These are phyloP conservation scores for Siniperca scherzeri DNA, from an alignment of 2,797 vertebrate genomes.

Conservation along the genomic window DNA sequence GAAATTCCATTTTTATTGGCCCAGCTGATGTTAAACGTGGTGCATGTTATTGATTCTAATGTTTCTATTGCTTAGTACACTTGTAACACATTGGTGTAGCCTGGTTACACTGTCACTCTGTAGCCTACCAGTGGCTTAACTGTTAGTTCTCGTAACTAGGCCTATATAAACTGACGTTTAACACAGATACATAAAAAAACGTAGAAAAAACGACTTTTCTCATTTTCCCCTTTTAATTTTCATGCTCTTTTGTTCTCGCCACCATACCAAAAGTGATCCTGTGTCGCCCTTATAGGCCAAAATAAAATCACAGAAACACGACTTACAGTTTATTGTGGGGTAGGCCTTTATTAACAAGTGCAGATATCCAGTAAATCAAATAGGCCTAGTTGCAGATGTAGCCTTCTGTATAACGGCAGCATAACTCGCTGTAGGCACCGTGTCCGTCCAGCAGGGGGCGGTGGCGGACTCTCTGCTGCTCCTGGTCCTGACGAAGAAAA, in stretches of 20 bases:
- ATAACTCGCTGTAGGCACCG: accelerated
- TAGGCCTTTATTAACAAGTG: neutral
- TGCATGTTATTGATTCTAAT: slow-evolving; percentile 2
- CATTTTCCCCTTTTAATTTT: neutral
- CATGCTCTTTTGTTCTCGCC: neutral
- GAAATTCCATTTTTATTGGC: neutral
- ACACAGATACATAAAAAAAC: neutral
- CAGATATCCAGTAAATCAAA: neutral
- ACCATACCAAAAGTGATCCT: neutral
- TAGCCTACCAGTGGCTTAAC: neutral
- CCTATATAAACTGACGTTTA: neutral
- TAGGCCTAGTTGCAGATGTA: neutral
- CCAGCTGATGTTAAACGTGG: neutral
- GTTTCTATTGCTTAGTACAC: neutral
- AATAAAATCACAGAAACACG: neutral
- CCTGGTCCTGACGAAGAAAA: neutral
- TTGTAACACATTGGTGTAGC: neutral
- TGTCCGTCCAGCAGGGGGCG: slow-evolving; percentile 52
- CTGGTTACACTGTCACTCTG: neutral
- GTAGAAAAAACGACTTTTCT: too few species aligned
- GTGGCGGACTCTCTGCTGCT: neutral
- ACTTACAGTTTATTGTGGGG: neutral
- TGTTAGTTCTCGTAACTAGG: neutral
- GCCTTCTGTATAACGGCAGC: neutral
- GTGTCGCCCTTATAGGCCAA: neutral